Evolutionary conservation across 2,113 vertebrate species (phyloP), one percentile per base, ranked within the genome.

Genomic region (Sinocyclocheilus anshuiensis): DNA sequence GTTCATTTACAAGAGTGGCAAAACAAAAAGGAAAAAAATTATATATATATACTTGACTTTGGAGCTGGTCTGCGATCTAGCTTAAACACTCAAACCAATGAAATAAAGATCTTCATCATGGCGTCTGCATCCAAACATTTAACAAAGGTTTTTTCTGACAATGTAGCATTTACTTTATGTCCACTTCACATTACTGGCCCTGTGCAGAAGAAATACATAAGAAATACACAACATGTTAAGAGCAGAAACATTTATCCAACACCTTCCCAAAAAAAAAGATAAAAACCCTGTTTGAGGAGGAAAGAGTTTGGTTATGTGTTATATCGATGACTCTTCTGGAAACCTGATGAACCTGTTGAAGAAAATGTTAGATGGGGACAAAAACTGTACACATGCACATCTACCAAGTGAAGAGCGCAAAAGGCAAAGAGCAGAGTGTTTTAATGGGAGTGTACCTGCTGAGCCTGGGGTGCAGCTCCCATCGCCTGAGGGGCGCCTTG

Each of bases 181-280:
- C 98, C 98, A 97, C 98, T 98, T 99, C 98, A 97, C 97, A 99
- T 99, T 99, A 99, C 98, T 99, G 98, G 98, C 97, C 98, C 98
- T 99, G 98, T 97, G 97, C 97, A 99, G 97, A 98, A 97, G 96
- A 99, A 97, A 99, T 99, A 99, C 98, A 99, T 99, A 99, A 97
- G 96, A 99, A 94, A 99, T 98, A 99, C 96, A 96, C 96, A 97
- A 97, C 97, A 97, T 95, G 97, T 99, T 99, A 99, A 99, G 93
- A 95, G 92, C 94, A 77, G 96, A 96, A 97, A 96, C 96, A 96
- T 96, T 94, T 91, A 92, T 86, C 88, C 91, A 91, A 90, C 91
- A 95, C 90, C 92, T 92, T 89, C 63, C 94, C 67, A 95, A 72
- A 78, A 79, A 74, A 86, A 78, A 88, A 83, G 78, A 81, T 96